A percentile compares a stretch with the other conserved stretches of the same genome.
phyloP scores from a whole-genome alignment of 2,113 vertebrate species.

The Pipra filicauda region DNA sequence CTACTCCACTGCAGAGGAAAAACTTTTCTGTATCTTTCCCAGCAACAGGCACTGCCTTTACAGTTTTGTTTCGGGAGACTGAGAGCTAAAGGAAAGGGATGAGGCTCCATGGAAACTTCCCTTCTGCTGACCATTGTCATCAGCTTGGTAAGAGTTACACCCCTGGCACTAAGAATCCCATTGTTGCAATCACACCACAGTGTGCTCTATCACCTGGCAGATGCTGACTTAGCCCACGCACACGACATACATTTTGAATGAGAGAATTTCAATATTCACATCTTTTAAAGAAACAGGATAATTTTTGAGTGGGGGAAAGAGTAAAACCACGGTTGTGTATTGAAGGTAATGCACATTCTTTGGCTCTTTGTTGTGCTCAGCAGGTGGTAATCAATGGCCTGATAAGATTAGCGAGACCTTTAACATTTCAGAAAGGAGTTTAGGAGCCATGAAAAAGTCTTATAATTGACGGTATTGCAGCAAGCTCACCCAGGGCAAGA shows the following conservation, averaged over 20 bases:
- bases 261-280: not conserved
- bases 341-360: slow-evolving; percentile 76
- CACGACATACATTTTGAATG: not conserved
- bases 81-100: not conserved
- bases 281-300: not conserved
- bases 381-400: slow-evolving; percentile 75
- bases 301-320: not conserved
- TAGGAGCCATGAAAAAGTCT: slow-evolving; percentile 51
- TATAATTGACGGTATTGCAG: slow-evolving; percentile 38
- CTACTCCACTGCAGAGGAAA: not conserved
- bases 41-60: not conserved
- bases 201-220: not conserved
- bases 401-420: slow-evolving; percentile 73
- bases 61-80: not conserved
- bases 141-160: not conserved
- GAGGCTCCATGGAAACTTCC: slow-evolving; percentile 16
- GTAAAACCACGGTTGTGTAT: slow-evolving; percentile 23
- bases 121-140: not conserved
- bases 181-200: not conserved
- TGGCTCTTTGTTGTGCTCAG: slow-evolving; percentile 77
- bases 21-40: not conserved
- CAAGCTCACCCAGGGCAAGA: not conserved
- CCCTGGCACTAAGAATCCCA: not conserved
- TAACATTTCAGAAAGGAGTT: slow-evolving; percentile 63
- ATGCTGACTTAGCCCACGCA: not conserved